A percentile compares a stretch with the other conserved stretches of the same genome.
Evolutionary conservation across 2,113 vertebrate genomes (phyloP).

Genomic region (Petaurus breviceps): DNA sequence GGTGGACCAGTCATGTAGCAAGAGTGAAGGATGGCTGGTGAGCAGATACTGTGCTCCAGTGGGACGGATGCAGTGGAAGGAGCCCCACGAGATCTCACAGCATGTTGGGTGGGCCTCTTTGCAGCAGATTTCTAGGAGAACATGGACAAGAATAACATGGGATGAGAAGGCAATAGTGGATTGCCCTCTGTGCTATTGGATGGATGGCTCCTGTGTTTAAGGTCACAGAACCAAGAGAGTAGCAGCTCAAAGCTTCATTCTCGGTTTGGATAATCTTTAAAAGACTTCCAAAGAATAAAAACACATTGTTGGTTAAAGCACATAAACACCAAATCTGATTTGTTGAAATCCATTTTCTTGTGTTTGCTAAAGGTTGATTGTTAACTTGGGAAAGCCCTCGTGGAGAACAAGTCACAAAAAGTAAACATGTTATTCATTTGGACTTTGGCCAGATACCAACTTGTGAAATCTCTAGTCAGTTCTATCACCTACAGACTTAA

Average conservation of each 20-base stretch:
- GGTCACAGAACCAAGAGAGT: background rate
- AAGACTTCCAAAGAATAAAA: conserved; percentile 34
- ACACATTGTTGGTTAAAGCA: background rate
- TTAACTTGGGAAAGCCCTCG: conserved; percentile 31
- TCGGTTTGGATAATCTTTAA: conserved; percentile 21
- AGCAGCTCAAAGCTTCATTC: background rate
- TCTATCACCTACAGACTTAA: background rate
- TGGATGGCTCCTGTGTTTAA: background rate
- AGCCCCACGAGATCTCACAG: background rate
- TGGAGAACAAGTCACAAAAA: conserved; percentile 13
- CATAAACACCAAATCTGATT: background rate
- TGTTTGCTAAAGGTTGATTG: conserved; percentile 34
- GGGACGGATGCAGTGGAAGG: background rate
- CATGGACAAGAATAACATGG: background rate
- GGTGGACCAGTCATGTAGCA: background rate
- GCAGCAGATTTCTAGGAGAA: background rate
- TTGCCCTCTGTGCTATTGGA: background rate
- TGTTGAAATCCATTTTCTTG: conserved; percentile 22
- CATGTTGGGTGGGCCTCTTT: background rate
- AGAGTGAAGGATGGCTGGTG: background rate
- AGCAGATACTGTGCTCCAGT: background rate
- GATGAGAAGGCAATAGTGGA: background rate
- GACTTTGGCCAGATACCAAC: background rate
- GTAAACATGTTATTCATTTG: conserved; percentile 37
- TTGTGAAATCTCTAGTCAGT: background rate